Conservation (phyloP, 2,888 invertebrate genomes). For the Hyposoter didymator region DNA sequence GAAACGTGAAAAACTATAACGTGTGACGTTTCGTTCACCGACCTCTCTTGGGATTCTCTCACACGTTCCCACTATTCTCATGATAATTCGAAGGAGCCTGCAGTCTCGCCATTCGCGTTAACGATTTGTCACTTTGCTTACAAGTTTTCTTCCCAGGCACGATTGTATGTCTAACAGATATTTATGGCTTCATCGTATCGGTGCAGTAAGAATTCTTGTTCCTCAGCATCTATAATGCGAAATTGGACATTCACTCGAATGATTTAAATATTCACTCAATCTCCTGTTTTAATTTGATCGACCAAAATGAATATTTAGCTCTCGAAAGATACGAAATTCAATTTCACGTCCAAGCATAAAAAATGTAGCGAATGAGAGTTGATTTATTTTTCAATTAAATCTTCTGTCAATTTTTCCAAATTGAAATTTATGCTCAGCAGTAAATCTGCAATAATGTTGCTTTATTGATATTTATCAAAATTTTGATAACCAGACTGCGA, state of each 20-base stretch:
- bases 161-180: background rate
- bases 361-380: background rate
- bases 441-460: background rate
- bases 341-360: background rate
- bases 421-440: background rate
- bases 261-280: background rate
- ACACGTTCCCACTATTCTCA: conserved; percentile 30
- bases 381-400: background rate
- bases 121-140: conserved; percentile 21
- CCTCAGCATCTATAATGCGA: background rate
- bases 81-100: conserved; percentile 32
- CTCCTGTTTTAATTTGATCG: background rate
- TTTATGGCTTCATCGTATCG: background rate
- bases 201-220: background rate
- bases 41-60: conserved; percentile 11
- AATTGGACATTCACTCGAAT: background rate
- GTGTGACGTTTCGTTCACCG: conserved; percentile 23
- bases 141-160: background rate
- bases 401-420: background rate
- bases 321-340: background rate
- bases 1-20: conserved; percentile 27
- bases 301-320: background rate
- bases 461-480: background rate
- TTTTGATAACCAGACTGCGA: background rate
- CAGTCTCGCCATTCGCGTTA: background rate